Evolutionary conservation across 2,797 vertebrate species (phyloP).

Genomic region (Semotilus atromaculatus): DNA sequence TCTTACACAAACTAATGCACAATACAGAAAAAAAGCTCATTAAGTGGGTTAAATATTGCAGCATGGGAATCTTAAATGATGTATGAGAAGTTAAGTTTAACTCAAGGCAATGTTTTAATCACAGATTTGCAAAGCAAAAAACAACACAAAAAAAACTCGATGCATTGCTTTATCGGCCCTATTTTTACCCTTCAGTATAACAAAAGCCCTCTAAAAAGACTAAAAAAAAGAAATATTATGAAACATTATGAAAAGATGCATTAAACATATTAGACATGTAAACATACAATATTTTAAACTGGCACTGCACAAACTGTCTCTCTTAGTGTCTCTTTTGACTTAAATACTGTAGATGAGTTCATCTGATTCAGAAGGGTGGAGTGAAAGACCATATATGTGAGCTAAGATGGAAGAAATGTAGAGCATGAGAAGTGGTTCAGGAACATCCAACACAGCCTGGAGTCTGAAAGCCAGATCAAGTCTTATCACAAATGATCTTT

Average conservation of each 20-base stretch:
- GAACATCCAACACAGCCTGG: conserved; percentile 67
- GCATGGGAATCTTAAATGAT: background rate
- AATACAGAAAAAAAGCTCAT: background rate
- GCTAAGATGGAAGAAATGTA: conserved; percentile 45
- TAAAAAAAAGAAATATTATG: background rate
- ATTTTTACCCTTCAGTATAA: background rate
- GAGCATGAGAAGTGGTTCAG: conserved; percentile 58
- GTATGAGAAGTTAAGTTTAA: background rate
- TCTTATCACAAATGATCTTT: conserved; percentile 71
- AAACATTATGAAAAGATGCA: background rate
- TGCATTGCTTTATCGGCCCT: background rate
- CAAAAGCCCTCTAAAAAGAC: background rate
- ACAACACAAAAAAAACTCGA: background rate
- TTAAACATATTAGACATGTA: no score
- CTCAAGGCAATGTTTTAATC: background rate
- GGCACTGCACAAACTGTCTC: background rate
- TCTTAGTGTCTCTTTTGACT: conserved; percentile 15
- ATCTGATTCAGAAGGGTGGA: conserved; percentile 20
- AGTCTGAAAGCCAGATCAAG: conserved; percentile 67
- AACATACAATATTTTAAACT: conserved; percentile 2
- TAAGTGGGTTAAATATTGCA: background rate
- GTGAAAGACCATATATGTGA: conserved; percentile 24
- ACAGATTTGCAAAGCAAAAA: background rate
- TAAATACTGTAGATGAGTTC: conserved; percentile 35
- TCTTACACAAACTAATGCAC: background rate